Evolutionary conservation across 2,888 invertebrate species (phyloP).

Genomic region (Cosmorhoe ocellata): DNA sequence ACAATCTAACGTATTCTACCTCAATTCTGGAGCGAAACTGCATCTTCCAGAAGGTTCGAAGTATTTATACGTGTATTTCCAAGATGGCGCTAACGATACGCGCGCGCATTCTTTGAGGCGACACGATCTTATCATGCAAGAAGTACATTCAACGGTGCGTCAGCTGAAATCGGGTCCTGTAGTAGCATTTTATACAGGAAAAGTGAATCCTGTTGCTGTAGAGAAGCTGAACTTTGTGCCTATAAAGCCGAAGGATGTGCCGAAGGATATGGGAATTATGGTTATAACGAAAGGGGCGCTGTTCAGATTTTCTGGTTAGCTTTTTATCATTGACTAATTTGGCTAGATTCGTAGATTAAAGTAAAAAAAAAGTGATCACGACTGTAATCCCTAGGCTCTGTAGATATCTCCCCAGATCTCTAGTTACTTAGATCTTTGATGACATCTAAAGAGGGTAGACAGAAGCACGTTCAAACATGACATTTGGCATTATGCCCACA

Average conservation of each 20-base stretch:
- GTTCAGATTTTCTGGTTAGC: slow-evolving; percentile 54
- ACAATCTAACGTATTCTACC: slow-evolving; percentile 41
- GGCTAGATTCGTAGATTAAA: too few species aligned
- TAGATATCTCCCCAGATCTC: too few species aligned
- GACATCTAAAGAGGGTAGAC: too few species aligned
- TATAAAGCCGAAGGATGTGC: slow-evolving; percentile 17
- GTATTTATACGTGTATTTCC: slow-evolving; percentile 58
- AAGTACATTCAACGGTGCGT: slow-evolving; percentile 44
- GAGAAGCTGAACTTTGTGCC: slow-evolving; percentile 34
- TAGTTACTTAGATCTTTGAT: too few species aligned
- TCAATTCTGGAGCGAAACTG: slow-evolving; percentile 40
- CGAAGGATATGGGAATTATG: slow-evolving; percentile 38
- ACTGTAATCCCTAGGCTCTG: too few species aligned
- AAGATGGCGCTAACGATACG: slow-evolving; percentile 44
- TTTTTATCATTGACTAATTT: neutral
- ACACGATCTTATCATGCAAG: slow-evolving; percentile 57
- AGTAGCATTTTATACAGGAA: slow-evolving; percentile 64
- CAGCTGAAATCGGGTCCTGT: slow-evolving; percentile 44
- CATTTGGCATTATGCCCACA: too few species aligned
- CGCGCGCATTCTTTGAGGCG: slow-evolving; percentile 42
- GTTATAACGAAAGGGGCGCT: slow-evolving; percentile 48
- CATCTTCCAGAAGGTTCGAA: slow-evolving; percentile 40
- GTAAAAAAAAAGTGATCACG: too few species aligned
- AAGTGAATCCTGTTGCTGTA: slow-evolving; percentile 46
- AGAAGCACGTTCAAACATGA: too few species aligned